Base-by-base conservation (phyloP, 2,797 vertebrate species). In the Steatocranus sp. region DNA sequence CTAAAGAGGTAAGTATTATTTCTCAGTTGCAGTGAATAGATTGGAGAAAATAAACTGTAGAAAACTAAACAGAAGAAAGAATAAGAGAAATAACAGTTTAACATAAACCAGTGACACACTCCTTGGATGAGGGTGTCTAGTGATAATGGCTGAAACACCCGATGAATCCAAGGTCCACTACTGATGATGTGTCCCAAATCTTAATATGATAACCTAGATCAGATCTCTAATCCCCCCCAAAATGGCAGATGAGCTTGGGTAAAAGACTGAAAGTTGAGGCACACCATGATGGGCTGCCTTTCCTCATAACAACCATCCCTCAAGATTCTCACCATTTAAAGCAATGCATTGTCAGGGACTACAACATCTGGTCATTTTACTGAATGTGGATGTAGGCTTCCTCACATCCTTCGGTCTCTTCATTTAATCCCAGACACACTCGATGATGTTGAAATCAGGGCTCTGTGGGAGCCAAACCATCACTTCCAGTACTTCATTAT, bases 241-340 rank as follows among this genome's bases (percentile, higher is more conserved):
- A 50, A 50, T 20, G 48, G 10, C 49, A 51, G 49, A 12, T 51
- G 23, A 54, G 23, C 51, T 1, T 54, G 51, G 23, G 12, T 54
- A 54, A 54, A 27, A 54, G 23, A 54, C 51, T 3, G 7, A 54
- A 54, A 27, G 51, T 0, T 54, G 51, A 18, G 43, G 43, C 15
- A 46, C 43, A 46, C 43, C 43, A 46, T 0, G 43, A 46, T 0
- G 7, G 51, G 51, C 23, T 0, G 23, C 23, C 23, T 27, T 27
- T 54, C 51, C 51, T 54, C 51, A 15, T 54, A 54, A 30, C 25
- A 54, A 30, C 53, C 53, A 54, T 54, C 25, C 25, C 25, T 54
- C 25, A 54, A 54, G 25, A 30, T 1, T 54, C 53, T 54, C 53
- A 30, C 53, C 53, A 6, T 30, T 9, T 54, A 54, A 9, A 54